Base-by-base conservation (phyloP, 1,140 invertebrate genomes). In the Hestina assimilis region DNA sequence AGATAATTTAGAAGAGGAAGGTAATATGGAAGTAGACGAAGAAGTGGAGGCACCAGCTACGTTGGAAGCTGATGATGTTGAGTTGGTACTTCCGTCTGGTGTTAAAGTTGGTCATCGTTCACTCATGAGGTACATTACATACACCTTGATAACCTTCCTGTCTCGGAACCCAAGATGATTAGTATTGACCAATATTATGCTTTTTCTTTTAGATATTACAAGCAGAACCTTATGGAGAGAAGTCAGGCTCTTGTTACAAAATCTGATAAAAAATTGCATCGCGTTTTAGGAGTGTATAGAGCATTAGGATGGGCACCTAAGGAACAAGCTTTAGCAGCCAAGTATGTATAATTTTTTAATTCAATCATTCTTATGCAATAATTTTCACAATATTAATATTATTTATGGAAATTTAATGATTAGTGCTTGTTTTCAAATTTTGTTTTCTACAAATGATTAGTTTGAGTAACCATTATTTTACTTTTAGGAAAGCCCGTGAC, bases 41-140 rank as follows among this genome's bases (percentile, higher is more conserved):
- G 94, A 95, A 73, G 87, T 93, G 11, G 89, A 93, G 12, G 84
- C 93, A 7, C 89, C 92, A 9, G 86, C 93, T 8, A 88, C 92
- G 43, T 72, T 97, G 14, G 93, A 95, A 65, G 93, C 92, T 41
- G 91, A 91, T 68, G 85, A 95, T 71, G 97, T 92, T 80, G 93
- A 98, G 71, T 76, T 99, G 46, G 94, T 96, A 1, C 86, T 99
- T 50, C 96, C 96, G 38, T 96, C 96, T 12, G 98, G 98, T 21
- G 92, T 93, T 8, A 92, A 92, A 7, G 93, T 99, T 64, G 98
- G 97, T 0, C 98, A 99, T 85, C 91, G 98, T 51, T 96, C 96
- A 1, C 87, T 99, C 3, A 90, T 96, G 89, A 92, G 92, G 78
- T 89, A 78, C 40, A 5, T n/a, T n/a, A n/a, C n/a, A n/a, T n/a